These are phyloP conservation scores for Hyphantria cunea DNA, from an alignment of 1,140 invertebrate species.

Conservation along the genomic window DNA sequence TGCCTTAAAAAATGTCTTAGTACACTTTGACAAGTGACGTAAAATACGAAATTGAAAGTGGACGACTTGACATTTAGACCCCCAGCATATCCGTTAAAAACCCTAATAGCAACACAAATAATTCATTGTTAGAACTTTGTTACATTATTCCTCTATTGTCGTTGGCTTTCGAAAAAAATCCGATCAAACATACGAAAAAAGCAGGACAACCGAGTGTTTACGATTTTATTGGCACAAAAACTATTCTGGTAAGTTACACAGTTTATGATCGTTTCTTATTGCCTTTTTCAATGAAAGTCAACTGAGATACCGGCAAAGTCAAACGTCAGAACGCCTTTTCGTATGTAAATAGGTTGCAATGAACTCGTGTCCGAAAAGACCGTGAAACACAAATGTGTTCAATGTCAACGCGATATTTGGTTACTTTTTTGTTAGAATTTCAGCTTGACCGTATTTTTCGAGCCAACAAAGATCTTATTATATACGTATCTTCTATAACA, in stretches of 20 bases:
- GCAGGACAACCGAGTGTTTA: conserved; percentile 47
- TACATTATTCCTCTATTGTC: conserved; percentile 48
- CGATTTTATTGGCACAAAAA: conserved; percentile 72
- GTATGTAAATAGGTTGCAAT: conserved; percentile 69
- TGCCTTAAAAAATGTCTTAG: not conserved
- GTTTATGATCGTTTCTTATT: conserved; percentile 56
- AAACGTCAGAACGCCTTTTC: conserved; percentile 59
- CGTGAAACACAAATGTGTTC: conserved; percentile 47
- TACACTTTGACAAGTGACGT: conserved; percentile 1
- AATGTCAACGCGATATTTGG: conserved; percentile 51
- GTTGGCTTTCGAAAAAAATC: conserved; percentile 47
- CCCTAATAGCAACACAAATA: conserved; percentile 43
- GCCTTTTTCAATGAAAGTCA: conserved; percentile 59
- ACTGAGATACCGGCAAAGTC: conserved; percentile 52
- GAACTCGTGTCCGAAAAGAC: conserved; percentile 49
- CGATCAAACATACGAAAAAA: conserved; percentile 55
- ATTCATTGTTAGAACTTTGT: conserved; percentile 53
- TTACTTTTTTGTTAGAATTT: conserved; percentile 38
- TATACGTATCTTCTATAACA: conserved; percentile 25
- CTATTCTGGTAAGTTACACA: conserved; percentile 48
- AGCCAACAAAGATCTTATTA: conserved; percentile 35
- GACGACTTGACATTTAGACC: conserved; percentile 8
- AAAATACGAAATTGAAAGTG: conserved; percentile 34
- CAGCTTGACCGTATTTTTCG: conserved; percentile 37
- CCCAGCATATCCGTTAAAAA: conserved; percentile 33